phyloP scores from a whole-genome alignment of 2,113 vertebrate species.

The Hiodon tergisus region DNA sequence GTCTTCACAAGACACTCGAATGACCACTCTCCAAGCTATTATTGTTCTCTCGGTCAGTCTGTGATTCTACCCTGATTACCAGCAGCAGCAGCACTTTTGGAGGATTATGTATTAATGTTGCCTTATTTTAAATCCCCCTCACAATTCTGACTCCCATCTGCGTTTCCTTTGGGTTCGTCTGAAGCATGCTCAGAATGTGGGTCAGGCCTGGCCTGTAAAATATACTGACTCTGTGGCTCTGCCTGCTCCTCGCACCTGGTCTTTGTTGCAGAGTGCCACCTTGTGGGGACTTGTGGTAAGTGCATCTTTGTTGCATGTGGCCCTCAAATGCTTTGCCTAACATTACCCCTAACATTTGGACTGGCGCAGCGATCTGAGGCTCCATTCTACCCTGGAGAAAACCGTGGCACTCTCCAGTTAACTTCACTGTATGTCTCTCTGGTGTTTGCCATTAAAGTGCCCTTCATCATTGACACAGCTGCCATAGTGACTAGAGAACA shows the following conservation, averaged over 20 bases:
- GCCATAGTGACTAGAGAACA: not conserved
- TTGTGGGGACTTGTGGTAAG: conserved; percentile 5
- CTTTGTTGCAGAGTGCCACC: not conserved
- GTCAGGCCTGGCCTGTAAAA: no score
- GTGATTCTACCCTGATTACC: no score
- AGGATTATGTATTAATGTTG: no score
- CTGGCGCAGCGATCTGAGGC: not conserved
- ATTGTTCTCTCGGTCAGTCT: no score
- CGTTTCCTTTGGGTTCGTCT: no score
- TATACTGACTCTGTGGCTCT: not conserved
- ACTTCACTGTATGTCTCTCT: not conserved
- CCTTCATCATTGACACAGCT: not conserved
- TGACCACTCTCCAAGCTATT: no score
- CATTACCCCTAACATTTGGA: not conserved
- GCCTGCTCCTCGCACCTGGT: not conserved
- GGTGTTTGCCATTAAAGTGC: not conserved
- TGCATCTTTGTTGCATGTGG: not conserved
- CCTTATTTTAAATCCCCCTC: no score
- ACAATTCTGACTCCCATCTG: no score
- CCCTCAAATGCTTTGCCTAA: not conserved
- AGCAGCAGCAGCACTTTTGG: no score
- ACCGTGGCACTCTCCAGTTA: not conserved
- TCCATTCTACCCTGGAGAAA: not conserved
- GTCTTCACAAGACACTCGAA: no score
- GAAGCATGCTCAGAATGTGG: no score